These are phyloP conservation scores for Chiloscyllium plagiosum DNA, from an alignment of 2,113 vertebrate genomes.

Conservation along the genomic window DNA sequence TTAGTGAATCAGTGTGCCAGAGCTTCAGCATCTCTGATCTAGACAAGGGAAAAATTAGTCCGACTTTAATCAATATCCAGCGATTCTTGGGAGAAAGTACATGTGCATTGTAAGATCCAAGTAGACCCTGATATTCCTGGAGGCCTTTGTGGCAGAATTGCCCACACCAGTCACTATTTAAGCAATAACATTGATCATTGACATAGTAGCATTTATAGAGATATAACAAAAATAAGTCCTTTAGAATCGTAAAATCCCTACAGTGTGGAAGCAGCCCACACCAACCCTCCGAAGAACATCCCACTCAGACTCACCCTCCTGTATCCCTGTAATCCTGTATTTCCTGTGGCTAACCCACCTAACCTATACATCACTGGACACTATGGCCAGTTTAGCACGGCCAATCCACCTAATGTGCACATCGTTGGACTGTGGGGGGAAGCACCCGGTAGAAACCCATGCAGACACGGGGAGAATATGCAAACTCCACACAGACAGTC, in stretches of 20 bases:
- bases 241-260: neutral
- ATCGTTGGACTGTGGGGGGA: no score
- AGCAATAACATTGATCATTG: neutral
- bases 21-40: neutral
- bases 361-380: no score
- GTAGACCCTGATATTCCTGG: neutral
- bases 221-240: neutral
- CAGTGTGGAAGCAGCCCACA: no score
- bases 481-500: no score
- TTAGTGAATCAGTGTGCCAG: neutral
- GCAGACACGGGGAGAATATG: no score
- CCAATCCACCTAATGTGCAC: no score
- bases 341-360: no score
- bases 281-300: no score
- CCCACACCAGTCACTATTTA: neutral
- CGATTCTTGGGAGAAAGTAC: neutral
- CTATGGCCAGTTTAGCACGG: no score
- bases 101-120: neutral
- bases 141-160: neutral
- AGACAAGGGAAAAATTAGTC: neutral
- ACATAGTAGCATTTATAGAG: neutral
- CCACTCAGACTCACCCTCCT: no score
- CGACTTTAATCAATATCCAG: neutral
- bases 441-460: no score
- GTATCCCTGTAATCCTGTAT: no score